Conservation (phyloP, 2,113 vertebrate species). For the Pelvicachromis taeniatus region DNA sequence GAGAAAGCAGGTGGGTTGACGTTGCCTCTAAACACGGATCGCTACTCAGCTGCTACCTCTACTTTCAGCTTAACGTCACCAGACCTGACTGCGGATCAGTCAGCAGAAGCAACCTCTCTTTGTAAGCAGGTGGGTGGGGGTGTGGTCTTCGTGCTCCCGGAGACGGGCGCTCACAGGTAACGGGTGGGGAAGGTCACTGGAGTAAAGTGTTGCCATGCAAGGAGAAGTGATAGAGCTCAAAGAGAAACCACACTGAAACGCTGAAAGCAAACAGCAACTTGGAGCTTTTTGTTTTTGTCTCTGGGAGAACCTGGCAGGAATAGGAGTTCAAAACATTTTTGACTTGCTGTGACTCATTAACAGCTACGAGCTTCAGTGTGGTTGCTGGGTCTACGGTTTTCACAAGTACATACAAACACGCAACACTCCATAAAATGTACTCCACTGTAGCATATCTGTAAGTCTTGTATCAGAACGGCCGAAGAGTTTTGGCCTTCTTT, state of each 20-base stretch:
- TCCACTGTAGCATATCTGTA: neutral
- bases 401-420: neutral
- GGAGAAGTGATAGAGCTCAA: neutral
- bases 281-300: neutral
- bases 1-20: neutral
- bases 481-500: neutral
- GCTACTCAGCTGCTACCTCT: neutral
- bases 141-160: neutral
- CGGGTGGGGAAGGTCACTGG: neutral
- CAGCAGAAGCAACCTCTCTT: slow-evolving; percentile 21
- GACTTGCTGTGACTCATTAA: neutral
- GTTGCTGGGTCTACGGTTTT: slow-evolving; percentile 1
- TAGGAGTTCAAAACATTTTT: neutral
- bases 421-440: neutral
- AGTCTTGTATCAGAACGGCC: neutral
- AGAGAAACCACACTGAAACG: slow-evolving; percentile 22
- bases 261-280: neutral
- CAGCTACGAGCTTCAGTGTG: slow-evolving; percentile 48
- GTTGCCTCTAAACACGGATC: slow-evolving; percentile 44
- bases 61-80: neutral
- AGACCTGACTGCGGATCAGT: slow-evolving; percentile 10
- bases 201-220: slow-evolving; percentile 33
- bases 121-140: neutral
- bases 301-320: neutral
- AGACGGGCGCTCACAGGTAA: neutral